Evolutionary conservation across 2,113 vertebrate species (phyloP), one percentile per base, ranked within the genome.

Genomic region (Phylloscopus whistleri): DNA sequence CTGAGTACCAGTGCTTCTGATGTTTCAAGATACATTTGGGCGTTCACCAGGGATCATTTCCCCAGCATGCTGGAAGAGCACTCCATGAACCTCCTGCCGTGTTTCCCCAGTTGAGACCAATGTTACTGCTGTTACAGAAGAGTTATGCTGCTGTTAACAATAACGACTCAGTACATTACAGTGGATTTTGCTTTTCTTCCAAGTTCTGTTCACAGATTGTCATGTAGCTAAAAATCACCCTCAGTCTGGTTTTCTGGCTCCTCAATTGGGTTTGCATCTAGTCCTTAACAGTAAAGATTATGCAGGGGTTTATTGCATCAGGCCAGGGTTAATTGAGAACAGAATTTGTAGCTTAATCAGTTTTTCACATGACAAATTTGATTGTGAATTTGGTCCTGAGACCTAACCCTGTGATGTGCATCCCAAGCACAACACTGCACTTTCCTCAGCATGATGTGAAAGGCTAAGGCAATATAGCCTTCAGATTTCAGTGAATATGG

Each of bases 11-110:
- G 90, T 60, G 74, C 68, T 93, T 92, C 27, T 76, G 86, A 88
- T 93, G 86, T 95, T 97, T 73, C 75, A 56, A 90, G 85, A 87
- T 3, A 11, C 72, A 74, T 94, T 95, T 84, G 88, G 86, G 64
- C 3, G 1, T 95, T 91, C 90, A 96, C 88, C 30, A 22, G 93
- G 91, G 94, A 97, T 96, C 88, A 94, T 97, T 97, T 97, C 94
- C 93, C 59, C 94, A 96, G 93, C 95, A 95, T 67, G 93, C 68
- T 85, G 49, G 84, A 97, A 80, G 81, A 95, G 79, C 73, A 49
- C 51, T 92, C 66, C 16, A 15, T 68, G 84, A 97, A 37, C 91
- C 86, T 74, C 96, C 95, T 67, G 88, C 84, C 1, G 39, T 93
- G 88, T 95, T 95, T 84, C 84, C 43, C 93, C 93, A 82, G 90